Evolutionary conservation across 2,797 vertebrate genomes (phyloP).

Genomic region (Valencia hispanica): DNA sequence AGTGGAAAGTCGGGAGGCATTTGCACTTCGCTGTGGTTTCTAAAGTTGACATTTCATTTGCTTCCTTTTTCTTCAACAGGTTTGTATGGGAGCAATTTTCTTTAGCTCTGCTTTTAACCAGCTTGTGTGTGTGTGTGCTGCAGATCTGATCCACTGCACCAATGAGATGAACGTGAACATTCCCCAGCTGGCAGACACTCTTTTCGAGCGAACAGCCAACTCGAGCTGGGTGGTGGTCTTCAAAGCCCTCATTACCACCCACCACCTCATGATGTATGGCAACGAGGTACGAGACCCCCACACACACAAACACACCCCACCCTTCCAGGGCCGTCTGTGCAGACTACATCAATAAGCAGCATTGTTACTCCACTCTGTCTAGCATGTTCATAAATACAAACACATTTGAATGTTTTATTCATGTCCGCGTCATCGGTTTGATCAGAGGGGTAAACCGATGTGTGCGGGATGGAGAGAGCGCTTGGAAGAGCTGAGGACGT

Average conservation of each 20-base stretch:
- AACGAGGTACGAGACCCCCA: conserved; percentile 86
- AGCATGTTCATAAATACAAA: conserved; percentile 34
- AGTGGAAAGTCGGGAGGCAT: not conserved
- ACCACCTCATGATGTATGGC: conserved; percentile 97
- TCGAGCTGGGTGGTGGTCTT: conserved; percentile 97
- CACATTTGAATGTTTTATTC: conserved; percentile 40
- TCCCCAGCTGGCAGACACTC: conserved; percentile 88
- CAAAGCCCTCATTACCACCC: conserved; percentile 94
- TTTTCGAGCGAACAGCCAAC: conserved; percentile 89
- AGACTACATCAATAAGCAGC: conserved; percentile 30
- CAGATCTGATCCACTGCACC: conserved; percentile 94
- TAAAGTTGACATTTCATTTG: not conserved
- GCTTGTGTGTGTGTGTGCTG: conserved; percentile 14
- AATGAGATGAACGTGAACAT: conserved; percentile 95
- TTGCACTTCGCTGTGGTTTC: not conserved
- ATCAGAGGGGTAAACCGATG: conserved; percentile 5
- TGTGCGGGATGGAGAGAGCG: conserved; percentile 5
- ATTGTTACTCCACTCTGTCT: conserved; percentile 37
- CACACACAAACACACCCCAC: not conserved
- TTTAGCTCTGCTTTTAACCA: conserved; percentile 11
- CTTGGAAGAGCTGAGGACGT: conserved; percentile 6
- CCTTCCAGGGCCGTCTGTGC: conserved; percentile 7
- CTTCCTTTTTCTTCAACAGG: not conserved
- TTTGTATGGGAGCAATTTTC: conserved; percentile 22
- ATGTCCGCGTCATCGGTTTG: conserved; percentile 12